Evolutionary conservation across 1,140 invertebrate species (phyloP), one percentile per base, ranked within the genome.

Genomic region (Drosophila varians): DNA sequence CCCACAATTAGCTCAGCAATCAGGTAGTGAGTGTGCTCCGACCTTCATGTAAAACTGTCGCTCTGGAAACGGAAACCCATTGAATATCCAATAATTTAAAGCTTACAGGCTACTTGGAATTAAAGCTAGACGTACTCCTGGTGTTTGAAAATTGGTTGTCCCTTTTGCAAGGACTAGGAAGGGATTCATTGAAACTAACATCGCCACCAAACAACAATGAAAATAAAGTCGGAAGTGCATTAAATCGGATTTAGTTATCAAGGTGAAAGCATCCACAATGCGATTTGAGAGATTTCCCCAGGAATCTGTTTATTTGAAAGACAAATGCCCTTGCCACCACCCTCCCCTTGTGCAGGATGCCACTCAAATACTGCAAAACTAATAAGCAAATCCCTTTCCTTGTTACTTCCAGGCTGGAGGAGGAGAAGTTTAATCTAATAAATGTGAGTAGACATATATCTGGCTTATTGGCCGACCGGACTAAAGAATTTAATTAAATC

Each of bases 341-440:
- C 6, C 7, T 19, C 9, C 3, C 26, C 9, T n/a, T n/a, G n/a
- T n/a, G n/a, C n/a, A 4, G 1, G 7, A 7, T 45, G 40, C 16
- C 12, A 18, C 21, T 31, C 11, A 9, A 9, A 3, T 9, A 2
- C 9, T 11, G 12, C n/a, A 38, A 51, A 54, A 26, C n/a, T 66
- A 52, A 66, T 66, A 51, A 53, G 43, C 34, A 18, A n/a, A 48
- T 51, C 8, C 40, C 40, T 65, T 26, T 26, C 66, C 21, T 14
- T 43, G 25, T 66, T 53, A 3, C 52, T 36, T 16, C 52, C 93
- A 96, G 96, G 90, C 93, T 98, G 90, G 95, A 96, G 64, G 91
- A 92, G 69, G 94, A 96, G 79, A 96, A 97, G 91, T 95, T 96
- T 89, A 93, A 94, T 86, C 93, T 98, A 77, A 97, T 98, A 68